Conservation (phyloP, 1,140 invertebrate species). For the Chlorops oryzae region DNA sequence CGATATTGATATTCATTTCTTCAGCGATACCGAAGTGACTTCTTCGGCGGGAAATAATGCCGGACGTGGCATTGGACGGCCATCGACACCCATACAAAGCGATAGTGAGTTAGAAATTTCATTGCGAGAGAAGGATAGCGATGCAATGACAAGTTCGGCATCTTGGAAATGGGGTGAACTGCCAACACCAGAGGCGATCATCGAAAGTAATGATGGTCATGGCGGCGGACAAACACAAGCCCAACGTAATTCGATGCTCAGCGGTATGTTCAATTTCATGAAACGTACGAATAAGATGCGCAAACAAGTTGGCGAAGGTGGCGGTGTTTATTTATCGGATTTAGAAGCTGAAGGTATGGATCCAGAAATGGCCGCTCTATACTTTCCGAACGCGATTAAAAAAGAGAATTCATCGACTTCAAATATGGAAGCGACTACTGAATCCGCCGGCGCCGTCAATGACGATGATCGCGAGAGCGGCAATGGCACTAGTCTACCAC, state of each 20-base stretch:
- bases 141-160: slow-evolving; percentile 35
- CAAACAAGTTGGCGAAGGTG: slow-evolving; percentile 64
- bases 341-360: slow-evolving; percentile 82
- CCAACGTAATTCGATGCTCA: slow-evolving; percentile 69
- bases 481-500: slow-evolving; percentile 86
- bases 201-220: slow-evolving; percentile 17
- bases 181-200: slow-evolving; percentile 55
- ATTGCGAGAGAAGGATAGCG: slow-evolving; percentile 51
- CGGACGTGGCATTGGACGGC: slow-evolving; percentile 53
- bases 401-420: slow-evolving; percentile 19
- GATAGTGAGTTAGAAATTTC: slow-evolving; percentile 89
- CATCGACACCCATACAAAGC: slow-evolving; percentile 79
- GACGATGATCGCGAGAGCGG: slow-evolving; percentile 95
- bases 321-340: slow-evolving; percentile 90
- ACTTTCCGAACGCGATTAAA: slow-evolving; percentile 62
- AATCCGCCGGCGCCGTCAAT: slow-evolving; percentile 29
- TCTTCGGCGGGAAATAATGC: slow-evolving; percentile 23
- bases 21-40: slow-evolving; percentile 80
- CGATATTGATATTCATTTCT: slow-evolving; percentile 75
- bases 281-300: slow-evolving; percentile 67
- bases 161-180: slow-evolving; percentile 97
- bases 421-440: background rate
- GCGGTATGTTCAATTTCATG: slow-evolving; percentile 91
- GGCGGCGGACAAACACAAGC: slow-evolving; percentile 49
- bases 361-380: slow-evolving; percentile 82